Base-by-base conservation (phyloP, 2,797 vertebrate species). In the Liparis tanakae region DNA sequence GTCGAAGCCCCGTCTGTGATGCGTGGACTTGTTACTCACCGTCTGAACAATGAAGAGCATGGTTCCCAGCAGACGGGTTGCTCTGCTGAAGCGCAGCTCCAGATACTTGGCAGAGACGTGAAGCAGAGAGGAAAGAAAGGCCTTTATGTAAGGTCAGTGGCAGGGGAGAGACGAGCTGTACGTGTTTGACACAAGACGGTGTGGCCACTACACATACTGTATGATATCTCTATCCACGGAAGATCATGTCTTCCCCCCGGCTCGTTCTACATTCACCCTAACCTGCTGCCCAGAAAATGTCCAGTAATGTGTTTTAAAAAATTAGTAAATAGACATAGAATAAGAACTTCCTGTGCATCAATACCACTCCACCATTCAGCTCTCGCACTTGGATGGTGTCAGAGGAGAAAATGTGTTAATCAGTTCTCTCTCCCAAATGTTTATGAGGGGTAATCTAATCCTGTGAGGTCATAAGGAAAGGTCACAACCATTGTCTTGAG, bases 61-160 rank as follows among this genome's bases (percentile, higher is more conserved):
- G 0, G 96, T 98, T 72, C 97, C 98, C 85, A 96, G 93, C 64
- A 99, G 93, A 46, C 97, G 95, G 39, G 96, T 91, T 0, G 60
- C 90, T 92, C 89, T 96, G 92, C 95, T 98, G 94, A 99, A 99
- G 53, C 98, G 96, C 84, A 97, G 92, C 88, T 98, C 97, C 89
- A 99, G 92, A 72, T 99, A 99, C 98, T 99, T 88, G 61, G 89
- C 78, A 82, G 87, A 72, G 88, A 74, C 5, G 63, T 88, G 61
- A 88, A 68, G 80, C 85, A 72, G 89, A 67, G 2, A 79, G 36
- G 71, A 34, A 20, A 59, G 10, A 30, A 68, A 44, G 55, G 7
- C n/a, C 1, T 10, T 64, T 22, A 33, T 33, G 36, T 59, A 34
- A 63, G 9, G 48, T 50, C 30, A 43, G 7, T 10, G 33, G 25